Conservation (phyloP, 2,113 vertebrate species). For the Arenaria interpres region DNA sequence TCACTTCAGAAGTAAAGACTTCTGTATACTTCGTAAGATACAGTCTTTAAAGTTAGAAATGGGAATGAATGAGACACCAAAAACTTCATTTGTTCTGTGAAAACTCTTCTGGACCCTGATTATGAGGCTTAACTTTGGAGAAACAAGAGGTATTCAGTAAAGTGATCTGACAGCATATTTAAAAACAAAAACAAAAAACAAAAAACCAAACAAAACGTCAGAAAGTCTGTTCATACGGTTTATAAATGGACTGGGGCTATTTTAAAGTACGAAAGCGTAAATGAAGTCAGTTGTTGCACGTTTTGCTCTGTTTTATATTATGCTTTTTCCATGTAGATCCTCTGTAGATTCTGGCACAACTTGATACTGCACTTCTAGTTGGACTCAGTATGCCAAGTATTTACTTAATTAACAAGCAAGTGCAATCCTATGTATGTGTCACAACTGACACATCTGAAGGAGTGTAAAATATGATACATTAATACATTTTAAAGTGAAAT, state of each 20-base stretch:
- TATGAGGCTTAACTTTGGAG: not conserved
- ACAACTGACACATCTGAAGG: not conserved
- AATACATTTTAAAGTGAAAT: not conserved
- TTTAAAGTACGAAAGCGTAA: not conserved
- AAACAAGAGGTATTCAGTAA: not conserved
- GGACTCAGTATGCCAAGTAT: not conserved
- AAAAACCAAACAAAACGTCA: not conserved
- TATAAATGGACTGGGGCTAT: not conserved
- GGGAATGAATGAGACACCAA: not conserved
- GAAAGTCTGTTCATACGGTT: not conserved
- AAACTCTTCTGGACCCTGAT: not conserved
- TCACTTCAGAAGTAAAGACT: not conserved
- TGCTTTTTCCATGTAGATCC: not conserved
- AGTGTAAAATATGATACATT: not conserved
- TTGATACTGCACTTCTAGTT: not conserved
- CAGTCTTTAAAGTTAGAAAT: not conserved
- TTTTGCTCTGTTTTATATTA: not conserved
- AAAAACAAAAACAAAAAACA: not conserved
- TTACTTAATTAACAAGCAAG: not conserved
- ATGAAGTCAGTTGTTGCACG: not conserved
- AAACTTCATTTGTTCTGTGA: not conserved
- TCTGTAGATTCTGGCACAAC: not conserved
- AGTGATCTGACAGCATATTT: not conserved
- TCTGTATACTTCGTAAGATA: not conserved
- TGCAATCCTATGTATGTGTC: not conserved